Conservation (phyloP, 2,113 vertebrate species). For the Dipodomys spectabilis region DNA sequence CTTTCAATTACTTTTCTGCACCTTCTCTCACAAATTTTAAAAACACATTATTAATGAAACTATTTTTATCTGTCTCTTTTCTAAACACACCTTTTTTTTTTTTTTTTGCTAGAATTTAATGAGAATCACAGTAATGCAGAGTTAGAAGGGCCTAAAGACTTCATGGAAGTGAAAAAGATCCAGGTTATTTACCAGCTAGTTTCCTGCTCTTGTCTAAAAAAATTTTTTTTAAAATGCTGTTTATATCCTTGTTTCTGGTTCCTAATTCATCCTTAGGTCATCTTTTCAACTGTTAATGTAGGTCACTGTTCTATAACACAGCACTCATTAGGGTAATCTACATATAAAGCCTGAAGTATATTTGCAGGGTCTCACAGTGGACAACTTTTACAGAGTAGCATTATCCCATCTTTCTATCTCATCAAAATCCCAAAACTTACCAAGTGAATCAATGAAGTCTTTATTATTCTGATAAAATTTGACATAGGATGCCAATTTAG, state of each 20-base stretch:
- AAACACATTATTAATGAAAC: background rate
- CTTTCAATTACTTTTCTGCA: conserved; percentile 10
- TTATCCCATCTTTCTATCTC: background rate
- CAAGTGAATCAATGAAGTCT: conserved; percentile 99
- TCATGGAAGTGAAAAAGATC: background rate
- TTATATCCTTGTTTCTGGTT: background rate
- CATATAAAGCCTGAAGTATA: background rate
- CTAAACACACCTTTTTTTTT: background rate
- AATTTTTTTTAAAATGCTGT: background rate
- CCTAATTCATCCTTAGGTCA: background rate
- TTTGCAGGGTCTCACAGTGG: background rate
- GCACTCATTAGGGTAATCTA: background rate
- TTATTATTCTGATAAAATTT: conserved; percentile 99
- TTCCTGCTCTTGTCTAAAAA: background rate
- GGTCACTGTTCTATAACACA: background rate
- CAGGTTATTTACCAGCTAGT: background rate
- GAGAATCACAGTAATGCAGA: background rate
- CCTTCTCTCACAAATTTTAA: background rate
- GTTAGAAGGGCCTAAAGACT: background rate
- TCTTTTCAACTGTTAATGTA: conserved; percentile 1
- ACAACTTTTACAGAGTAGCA: background rate
- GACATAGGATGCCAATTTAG: conserved; percentile 95
- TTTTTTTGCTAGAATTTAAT: background rate
- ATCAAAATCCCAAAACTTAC: conserved; percentile 88
- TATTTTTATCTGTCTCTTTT: background rate